Evolutionary conservation across 2,797 vertebrate genomes (phyloP), one percentile per base, ranked within the genome.

Genomic region (Acropternis orthonyx): DNA sequence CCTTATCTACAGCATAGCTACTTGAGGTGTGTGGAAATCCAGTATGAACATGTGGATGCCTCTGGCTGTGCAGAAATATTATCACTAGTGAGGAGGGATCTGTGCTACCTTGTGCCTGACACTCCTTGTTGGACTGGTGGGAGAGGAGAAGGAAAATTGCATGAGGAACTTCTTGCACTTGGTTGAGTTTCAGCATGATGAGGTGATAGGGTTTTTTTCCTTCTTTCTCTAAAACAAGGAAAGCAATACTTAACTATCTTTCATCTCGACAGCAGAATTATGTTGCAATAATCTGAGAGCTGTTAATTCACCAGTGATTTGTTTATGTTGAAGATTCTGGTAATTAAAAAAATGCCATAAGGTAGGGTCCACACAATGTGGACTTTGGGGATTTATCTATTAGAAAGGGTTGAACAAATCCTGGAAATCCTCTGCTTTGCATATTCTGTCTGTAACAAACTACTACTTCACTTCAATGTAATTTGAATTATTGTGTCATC

Each of bases 401-500:
- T 62, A 62, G 43, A 69, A 83, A 68, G 21, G 17, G 12, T 52
- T 75, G 78, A 86, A 63, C 46, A 69, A 62, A 58, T 55, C 16
- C 34, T 81, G 34, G 55, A 93, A 67, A 69, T 55, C 24, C 32
- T 78, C 74, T 71, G 18, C n/a, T 72, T 88, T 88, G 52, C 17
- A 14, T 83, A 52, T 62, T 87, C 87, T 76, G 6, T 79, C 65
- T 80, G 21, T 59, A 86, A 59, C 22, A 71, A 83, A 34, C 43
- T 66, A 21, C 58, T 78, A 34, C 36, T 88, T 89, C 44, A 20
- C 26, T 76, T 48, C 55, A 80, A 22, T 65, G 24, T 59, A 34
- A 84, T 73, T 80, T 79, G 32, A 94, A 39, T 88, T 75, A 90
- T 81, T 95, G 90, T 85, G 44, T 63, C 71, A 71, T 43, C 12